These are phyloP conservation scores for Hyles lineata DNA, from an alignment of 2,888 invertebrate species.

Conservation along the genomic window DNA sequence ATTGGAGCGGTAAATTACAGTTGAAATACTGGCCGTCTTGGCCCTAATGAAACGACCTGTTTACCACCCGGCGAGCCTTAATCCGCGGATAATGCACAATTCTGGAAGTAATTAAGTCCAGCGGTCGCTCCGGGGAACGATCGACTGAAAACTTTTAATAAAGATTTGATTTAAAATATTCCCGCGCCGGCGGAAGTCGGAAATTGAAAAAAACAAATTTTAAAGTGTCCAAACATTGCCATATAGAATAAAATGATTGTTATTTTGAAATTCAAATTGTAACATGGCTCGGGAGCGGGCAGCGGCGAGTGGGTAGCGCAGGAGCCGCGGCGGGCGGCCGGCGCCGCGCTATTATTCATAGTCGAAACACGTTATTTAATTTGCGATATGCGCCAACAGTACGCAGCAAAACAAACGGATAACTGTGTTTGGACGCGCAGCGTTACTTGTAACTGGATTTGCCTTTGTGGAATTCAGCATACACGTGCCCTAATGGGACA, in stretches of 20 bases:
- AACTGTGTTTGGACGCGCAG: constrained; percentile 64
- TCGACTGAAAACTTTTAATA: constrained; percentile 8
- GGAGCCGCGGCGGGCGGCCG: constrained; percentile 32
- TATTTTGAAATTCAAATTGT: constrained; percentile 45
- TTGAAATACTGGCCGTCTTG: constrained; percentile 43
- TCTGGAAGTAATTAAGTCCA: constrained; percentile 19
- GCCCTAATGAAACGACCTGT: constrained; percentile 38
- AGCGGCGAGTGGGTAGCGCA: not conserved
- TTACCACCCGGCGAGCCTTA: constrained; percentile 33
- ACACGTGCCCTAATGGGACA: constrained; percentile 70
- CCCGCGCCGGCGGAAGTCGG: not conserved
- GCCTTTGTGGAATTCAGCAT: constrained; percentile 73
- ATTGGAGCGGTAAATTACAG: constrained; percentile 46
- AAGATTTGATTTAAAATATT: not conserved
- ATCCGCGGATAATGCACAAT: constrained; percentile 32
- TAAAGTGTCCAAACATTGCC: constrained; percentile 39
- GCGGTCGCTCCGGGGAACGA: not conserved
- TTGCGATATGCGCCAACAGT: constrained; percentile 74
- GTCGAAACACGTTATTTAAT: constrained; percentile 78
- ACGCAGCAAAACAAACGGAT: constrained; percentile 74
- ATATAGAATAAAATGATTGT: constrained; percentile 32
- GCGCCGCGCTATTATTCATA: constrained; percentile 62
- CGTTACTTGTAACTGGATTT: constrained; percentile 79
- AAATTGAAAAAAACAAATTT: constrained; percentile 31
- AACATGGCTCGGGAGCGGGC: constrained; percentile 42